phyloP scores from a whole-genome alignment of 2,888 invertebrate genomes.

The Chouioia cunea region DNA sequence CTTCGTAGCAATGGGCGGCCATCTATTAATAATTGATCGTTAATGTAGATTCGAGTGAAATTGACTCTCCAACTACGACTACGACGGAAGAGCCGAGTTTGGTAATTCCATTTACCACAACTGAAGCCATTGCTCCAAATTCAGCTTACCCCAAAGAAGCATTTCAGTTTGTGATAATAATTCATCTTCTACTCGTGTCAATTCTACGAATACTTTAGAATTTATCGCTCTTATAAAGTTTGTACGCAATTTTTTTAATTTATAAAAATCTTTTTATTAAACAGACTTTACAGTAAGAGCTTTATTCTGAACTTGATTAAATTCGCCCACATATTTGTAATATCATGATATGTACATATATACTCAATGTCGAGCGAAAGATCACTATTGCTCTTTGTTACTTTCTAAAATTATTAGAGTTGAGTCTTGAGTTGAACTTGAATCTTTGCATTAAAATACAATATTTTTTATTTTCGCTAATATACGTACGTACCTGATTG shows the following conservation, averaged over 20 bases:
- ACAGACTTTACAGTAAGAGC: background rate
- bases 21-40: background rate
- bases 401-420: too few species aligned
- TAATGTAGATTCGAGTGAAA: too few species aligned
- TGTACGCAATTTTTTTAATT: constrained; percentile 29
- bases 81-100: background rate
- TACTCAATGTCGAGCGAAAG: too few species aligned
- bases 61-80: background rate
- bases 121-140: constrained; percentile 12
- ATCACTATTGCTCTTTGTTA: too few species aligned
- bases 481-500: too few species aligned
- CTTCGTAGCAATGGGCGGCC: too few species aligned
- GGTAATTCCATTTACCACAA: background rate
- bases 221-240: constrained; percentile 21
- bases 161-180: constrained; percentile 24
- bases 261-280: constrained; percentile 1
- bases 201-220: constrained; percentile 29
- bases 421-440: too few species aligned
- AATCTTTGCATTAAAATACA: too few species aligned
- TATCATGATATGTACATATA: too few species aligned
- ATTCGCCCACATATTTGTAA: too few species aligned
- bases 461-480: too few species aligned
- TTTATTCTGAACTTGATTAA: too few species aligned
- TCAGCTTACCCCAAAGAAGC: constrained; percentile 13
- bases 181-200: constrained; percentile 25